A percentile compares a stretch with the other conserved stretches of the same genome.
Conservation (phyloP, 2,888 invertebrate species). For the Watsonalla binaria region DNA sequence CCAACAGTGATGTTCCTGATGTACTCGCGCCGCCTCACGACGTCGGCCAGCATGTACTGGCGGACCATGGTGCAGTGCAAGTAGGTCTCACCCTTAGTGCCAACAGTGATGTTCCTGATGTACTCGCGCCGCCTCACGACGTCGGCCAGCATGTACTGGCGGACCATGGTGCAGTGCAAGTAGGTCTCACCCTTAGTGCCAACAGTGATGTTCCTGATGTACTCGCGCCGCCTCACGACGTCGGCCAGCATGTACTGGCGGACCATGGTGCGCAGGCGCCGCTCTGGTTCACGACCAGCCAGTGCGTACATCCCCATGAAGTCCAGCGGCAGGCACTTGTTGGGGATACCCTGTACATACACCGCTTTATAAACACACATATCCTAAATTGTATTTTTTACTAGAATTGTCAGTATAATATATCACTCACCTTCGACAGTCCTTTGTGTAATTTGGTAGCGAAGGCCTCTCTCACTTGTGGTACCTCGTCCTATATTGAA, state of each 20-base stretch:
- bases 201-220: conserved; percentile 89
- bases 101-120: conserved; percentile 89
- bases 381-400: conserved; percentile 8
- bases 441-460: conserved; percentile 96
- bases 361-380: conserved; percentile 51
- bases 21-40: conserved; percentile 92
- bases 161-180: conserved; percentile 96
- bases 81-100: conserved; percentile 79
- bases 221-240: conserved; percentile 93
- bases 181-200: conserved; percentile 80
- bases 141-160: conserved; percentile 83
- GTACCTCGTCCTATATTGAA: conserved; percentile 83
- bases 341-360: conserved; percentile 84
- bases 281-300: conserved; percentile 92
- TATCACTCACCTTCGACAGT: conserved; percentile 68
- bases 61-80: conserved; percentile 96
- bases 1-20: conserved; percentile 89
- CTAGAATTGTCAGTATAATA: background rate
- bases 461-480: conserved; percentile 93
- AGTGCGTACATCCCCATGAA: conserved; percentile 98
- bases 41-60: conserved; percentile 83
- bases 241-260: conserved; percentile 92
- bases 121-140: conserved; percentile 93
- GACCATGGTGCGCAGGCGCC: conserved; percentile 82
- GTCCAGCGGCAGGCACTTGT: conserved; percentile 94